phyloP scores from a whole-genome alignment of 2,888 invertebrate genomes.

The Cheilosia urbana region DNA sequence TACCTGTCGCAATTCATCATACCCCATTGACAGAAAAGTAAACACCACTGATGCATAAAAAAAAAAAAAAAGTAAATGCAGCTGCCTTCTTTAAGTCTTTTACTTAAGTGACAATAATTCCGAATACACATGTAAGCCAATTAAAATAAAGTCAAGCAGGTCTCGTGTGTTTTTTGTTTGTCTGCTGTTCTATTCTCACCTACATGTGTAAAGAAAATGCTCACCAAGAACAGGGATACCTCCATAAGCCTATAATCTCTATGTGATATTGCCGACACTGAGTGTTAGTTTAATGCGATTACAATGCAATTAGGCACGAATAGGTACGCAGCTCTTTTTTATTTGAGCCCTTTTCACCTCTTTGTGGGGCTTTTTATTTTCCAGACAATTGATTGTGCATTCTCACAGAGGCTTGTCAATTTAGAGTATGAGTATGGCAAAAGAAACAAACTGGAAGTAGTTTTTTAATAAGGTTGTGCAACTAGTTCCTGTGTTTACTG shows the following conservation, averaged over 20 bases:
- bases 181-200: conserved; percentile 13
- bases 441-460: neutral
- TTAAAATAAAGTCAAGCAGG: conserved; percentile 36
- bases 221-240: neutral
- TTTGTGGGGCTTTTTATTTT: conserved; percentile 19
- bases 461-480: too few species aligned
- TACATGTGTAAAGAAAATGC: conserved; percentile 12
- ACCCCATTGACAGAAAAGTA: conserved; percentile 4
- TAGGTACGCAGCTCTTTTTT: conserved; percentile 17
- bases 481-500: too few species aligned
- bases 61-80: conserved; percentile 20
- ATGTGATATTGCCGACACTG: conserved; percentile 7
- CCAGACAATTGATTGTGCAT: conserved; percentile 34
- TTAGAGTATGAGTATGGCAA: neutral
- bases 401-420: conserved; percentile 3
- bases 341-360: conserved; percentile 22
- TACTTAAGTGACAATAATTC: conserved; percentile 40
- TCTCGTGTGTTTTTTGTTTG: neutral
- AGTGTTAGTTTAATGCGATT: conserved; percentile 59
- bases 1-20: conserved; percentile 26
- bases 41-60: conserved; percentile 29
- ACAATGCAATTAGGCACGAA: conserved; percentile 59
- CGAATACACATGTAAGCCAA: conserved; percentile 53
- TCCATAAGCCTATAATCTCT: conserved; percentile 47
- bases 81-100: conserved; percentile 27